Conservation (phyloP, 2,797 vertebrate species). For the Hippopotamyrus pictus region DNA sequence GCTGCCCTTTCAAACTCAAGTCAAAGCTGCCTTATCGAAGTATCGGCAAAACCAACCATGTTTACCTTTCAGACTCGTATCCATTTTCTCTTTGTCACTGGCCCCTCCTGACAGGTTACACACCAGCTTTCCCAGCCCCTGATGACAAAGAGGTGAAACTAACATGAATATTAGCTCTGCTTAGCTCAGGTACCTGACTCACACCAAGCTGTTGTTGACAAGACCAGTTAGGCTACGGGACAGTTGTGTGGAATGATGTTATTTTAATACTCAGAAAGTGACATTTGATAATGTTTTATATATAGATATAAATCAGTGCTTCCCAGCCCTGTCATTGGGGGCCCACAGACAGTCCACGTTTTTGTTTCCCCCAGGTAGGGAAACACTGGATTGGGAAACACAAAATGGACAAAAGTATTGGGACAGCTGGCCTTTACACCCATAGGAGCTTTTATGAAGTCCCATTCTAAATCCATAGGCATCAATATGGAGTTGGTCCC, state of each 20-base stretch:
- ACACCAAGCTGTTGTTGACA: background rate
- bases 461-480: background rate
- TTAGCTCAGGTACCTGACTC: background rate
- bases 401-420: background rate
- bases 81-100: background rate
- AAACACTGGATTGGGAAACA: background rate
- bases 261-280: background rate
- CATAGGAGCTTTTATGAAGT: background rate
- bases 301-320: background rate
- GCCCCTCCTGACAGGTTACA: background rate
- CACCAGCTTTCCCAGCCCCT: background rate
- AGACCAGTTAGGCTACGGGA: background rate
- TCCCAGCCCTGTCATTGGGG: background rate
- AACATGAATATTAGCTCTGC: background rate
- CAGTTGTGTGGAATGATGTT: background rate
- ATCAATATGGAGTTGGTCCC: background rate
- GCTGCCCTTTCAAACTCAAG: background rate
- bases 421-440: background rate
- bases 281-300: background rate
- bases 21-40: slow-evolving; percentile 14
- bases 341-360: background rate
- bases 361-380: background rate
- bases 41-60: background rate
- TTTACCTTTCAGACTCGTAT: slow-evolving; percentile 11
- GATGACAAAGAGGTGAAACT: background rate